Evolutionary conservation across 1,140 invertebrate genomes (phyloP).

Genomic region (Acyrthosiphon pisum): DNA sequence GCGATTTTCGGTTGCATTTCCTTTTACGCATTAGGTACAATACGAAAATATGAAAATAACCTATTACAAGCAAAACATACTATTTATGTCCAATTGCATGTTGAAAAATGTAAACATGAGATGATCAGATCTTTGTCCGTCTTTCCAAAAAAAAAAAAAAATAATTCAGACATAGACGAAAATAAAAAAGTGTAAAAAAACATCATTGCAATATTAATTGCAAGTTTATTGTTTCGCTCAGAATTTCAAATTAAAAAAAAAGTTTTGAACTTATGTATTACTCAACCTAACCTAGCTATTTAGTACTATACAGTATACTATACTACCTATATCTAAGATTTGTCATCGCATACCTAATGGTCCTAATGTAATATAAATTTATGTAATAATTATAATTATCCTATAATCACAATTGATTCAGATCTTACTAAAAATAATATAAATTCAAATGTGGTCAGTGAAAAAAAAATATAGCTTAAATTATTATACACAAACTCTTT

Average conservation of each 20-base stretch:
- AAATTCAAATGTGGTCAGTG: too few species aligned
- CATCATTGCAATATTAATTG: background rate
- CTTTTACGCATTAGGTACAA: background rate
- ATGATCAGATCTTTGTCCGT: background rate
- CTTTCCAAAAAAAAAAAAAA: background rate
- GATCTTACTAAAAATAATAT: background rate
- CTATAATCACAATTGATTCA: background rate
- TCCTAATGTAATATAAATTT: background rate
- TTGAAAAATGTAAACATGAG: background rate
- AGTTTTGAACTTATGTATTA: background rate
- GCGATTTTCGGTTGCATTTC: background rate
- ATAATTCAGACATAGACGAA: background rate
- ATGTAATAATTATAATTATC: background rate
- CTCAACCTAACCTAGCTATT: background rate
- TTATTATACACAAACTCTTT: background rate
- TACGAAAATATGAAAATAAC: background rate
- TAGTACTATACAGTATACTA: background rate
- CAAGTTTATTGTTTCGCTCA: background rate
- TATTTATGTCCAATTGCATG: background rate
- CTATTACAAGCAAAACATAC: too few species aligned
- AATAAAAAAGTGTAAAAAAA: too few species aligned
- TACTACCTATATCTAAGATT: too few species aligned
- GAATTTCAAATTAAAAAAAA: background rate
- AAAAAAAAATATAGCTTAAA: background rate
- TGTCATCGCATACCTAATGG: background rate